A percentile compares a stretch with the other conserved stretches of the same genome.
Conservation (phyloP, 2,113 vertebrate species). For the Fukomys damarensis region DNA sequence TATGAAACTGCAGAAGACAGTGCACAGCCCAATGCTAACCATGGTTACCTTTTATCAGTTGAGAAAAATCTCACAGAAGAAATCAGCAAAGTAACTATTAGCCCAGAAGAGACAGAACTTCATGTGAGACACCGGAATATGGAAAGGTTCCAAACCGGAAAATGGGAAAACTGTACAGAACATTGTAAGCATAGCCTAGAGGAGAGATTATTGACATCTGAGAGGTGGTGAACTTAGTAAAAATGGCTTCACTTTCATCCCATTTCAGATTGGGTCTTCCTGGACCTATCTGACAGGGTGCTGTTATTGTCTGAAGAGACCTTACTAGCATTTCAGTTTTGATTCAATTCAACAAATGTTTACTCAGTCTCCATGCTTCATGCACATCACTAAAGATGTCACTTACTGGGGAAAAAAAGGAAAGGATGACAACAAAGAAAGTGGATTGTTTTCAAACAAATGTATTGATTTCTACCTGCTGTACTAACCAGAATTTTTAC, state of each 20-base stretch:
- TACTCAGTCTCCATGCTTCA: not conserved
- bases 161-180: not conserved
- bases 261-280: not conserved
- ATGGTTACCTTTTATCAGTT: not conserved
- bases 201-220: not conserved
- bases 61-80: not conserved
- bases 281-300: not conserved
- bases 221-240: not conserved
- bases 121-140: not conserved
- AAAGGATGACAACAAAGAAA: not conserved
- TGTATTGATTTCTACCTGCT: not conserved
- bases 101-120: not conserved
- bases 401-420: not conserved
- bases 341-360: not conserved
- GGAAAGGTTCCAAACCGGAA: not conserved
- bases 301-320: not conserved
- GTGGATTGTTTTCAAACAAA: not conserved
- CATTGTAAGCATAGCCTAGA: not conserved
- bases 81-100: conserved; percentile 25
- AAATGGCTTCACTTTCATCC: not conserved
- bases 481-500: not conserved
- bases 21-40: not conserved
- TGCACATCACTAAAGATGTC: not conserved
- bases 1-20: not conserved
- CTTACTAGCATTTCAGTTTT: not conserved